Evolutionary conservation across 1,140 invertebrate species (phyloP), one percentile per base, ranked within the genome.

Genomic region (Drosophila serrata): DNA sequence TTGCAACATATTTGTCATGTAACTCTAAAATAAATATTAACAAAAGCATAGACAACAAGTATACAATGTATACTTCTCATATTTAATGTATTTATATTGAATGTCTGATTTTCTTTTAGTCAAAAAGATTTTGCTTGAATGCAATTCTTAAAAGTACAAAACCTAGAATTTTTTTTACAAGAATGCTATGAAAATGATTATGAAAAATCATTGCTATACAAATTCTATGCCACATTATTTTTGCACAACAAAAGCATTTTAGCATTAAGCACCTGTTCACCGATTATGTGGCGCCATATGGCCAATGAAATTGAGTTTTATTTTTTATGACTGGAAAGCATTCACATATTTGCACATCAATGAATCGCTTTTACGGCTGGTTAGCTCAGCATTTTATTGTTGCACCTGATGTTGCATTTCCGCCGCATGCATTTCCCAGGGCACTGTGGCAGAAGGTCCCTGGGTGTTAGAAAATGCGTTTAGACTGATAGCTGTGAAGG

Each of bases 351-450:
- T 37, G 29, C 75, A 78, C 63, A 69, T 42, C 57, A 78, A 62
- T 78, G 63, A 43, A 46, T 55, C 29, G 35, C 31, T 49, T 49
- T 56, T 60, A 68, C 42, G 74, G 55, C 74, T 60, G 74, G 74
- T 60, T 77, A 42, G 37, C 39, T 64, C 33, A 19, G 19, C 31
- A 39, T 61, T 37, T 62, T 62, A 55, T 74, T 55, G 31, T 64
- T 40, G 72, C 70, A 77, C 45, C 74, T 76, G 73, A 42, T 76
- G 39, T n/a, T 76, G 73, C 74, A 68, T 42, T 77, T 77, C 73
- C 74, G 73, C 42, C 48, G 40, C 55, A 42, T 33, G 51, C 39
- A 19, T 67, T 55, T 59, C 9, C 15, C 12, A 29, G 48, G 37
- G 29, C 29, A 15, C 19, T 51, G 39, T 39, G 33, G 33, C 17